Evolutionary conservation across 2,888 invertebrate genomes (phyloP).

Genomic region (Drosophila imparisetae): DNA sequence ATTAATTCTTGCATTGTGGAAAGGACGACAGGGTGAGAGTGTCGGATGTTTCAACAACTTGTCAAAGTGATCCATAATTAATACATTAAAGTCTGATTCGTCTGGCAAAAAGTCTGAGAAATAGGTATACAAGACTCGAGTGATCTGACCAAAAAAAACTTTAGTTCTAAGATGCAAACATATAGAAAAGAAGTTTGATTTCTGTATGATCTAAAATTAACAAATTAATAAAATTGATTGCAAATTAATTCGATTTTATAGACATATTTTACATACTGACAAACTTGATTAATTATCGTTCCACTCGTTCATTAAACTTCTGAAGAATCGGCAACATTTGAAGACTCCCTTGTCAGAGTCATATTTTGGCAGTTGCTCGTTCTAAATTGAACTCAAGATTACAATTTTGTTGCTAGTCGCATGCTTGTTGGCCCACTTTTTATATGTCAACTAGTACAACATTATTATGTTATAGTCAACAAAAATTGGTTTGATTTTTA

Average conservation of each 20-base stretch:
- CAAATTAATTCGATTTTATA: not conserved
- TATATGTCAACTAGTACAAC: slow-evolving; percentile 4
- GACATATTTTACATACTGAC: not conserved
- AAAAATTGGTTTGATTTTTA: slow-evolving; percentile 50
- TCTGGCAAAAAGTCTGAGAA: not conserved
- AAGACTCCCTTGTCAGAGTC: not conserved
- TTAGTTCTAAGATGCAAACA: not conserved
- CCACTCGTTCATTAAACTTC: not conserved
- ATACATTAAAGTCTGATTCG: slow-evolving; percentile 5
- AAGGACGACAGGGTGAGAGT: not conserved
- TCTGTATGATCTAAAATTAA: not conserved
- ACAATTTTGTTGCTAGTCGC: not conserved
- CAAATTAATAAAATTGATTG: not conserved
- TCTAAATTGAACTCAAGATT: not conserved
- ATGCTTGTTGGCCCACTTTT: slow-evolving; percentile 15
- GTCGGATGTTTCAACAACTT: not conserved
- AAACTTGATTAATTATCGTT: not conserved
- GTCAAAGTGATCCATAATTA: slow-evolving; percentile 12
- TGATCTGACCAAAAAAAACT: not conserved
- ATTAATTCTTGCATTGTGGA: slow-evolving; percentile 54
- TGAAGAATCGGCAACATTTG: not conserved
- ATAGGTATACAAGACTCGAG: not conserved
- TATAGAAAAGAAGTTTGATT: not conserved
- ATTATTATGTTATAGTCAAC: slow-evolving; percentile 49
- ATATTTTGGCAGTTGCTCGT: not conserved